These are phyloP conservation scores for Lepidocolaptes lacrymiger DNA, from an alignment of 2,797 vertebrate genomes.

Conservation along the genomic window DNA sequence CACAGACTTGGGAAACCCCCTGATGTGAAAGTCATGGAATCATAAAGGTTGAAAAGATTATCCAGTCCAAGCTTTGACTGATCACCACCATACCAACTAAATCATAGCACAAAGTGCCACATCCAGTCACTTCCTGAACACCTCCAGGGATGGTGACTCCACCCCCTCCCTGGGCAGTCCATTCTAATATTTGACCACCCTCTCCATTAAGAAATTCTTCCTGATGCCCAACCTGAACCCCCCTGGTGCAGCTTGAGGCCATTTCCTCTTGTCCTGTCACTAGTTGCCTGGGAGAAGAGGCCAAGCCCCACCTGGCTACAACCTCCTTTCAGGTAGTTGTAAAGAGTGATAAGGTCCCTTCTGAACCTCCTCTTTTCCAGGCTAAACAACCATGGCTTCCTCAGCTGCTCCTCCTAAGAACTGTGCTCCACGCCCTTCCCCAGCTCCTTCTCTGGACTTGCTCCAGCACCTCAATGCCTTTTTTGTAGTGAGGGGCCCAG, in stretches of 20 bases:
- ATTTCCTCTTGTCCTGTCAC: no score
- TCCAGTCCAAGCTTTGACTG: not conserved
- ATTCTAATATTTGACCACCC: not conserved
- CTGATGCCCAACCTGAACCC: not conserved
- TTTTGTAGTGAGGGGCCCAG: not conserved
- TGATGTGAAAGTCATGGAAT: not conserved
- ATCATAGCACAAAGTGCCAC: not conserved
- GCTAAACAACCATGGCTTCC: accelerated
- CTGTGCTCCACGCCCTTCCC: not conserved
- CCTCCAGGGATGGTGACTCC: not conserved
- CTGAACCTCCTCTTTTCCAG: not conserved
- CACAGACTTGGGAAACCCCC: not conserved
- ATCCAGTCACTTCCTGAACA: not conserved
- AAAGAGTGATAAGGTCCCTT: accelerated
- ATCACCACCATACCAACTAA: not conserved
- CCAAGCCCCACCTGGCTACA: not conserved
- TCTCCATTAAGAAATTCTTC: not conserved
- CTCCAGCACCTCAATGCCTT: not conserved
- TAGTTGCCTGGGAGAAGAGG: not conserved
- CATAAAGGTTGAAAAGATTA: not conserved
- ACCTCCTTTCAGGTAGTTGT: not conserved
- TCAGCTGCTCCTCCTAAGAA: not conserved
- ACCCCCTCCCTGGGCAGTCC: not conserved
- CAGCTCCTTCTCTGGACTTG: not conserved
- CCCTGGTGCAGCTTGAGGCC: not conserved